phyloP scores from a whole-genome alignment of 2,113 vertebrate species.

The Microcebus murinus region DNA sequence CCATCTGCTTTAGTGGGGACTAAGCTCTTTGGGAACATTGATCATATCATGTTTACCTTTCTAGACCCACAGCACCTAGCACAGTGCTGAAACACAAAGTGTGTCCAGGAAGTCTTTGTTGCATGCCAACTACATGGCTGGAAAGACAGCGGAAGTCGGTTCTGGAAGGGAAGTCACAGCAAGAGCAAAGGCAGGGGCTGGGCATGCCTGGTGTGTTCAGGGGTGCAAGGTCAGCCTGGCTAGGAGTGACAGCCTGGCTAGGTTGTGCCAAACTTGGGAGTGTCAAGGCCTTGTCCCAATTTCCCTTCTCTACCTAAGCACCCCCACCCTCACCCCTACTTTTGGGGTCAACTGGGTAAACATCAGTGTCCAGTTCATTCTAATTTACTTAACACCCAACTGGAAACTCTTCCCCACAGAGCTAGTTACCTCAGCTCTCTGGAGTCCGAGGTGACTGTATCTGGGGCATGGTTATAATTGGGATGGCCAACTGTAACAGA shows the following conservation, averaged over 20 bases:
- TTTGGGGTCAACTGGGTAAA: neutral
- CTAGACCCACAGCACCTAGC: neutral
- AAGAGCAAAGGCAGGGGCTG: neutral
- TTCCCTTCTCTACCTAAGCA: neutral
- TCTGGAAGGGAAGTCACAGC: neutral
- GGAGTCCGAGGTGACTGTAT: conserved; percentile 1
- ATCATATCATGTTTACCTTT: neutral
- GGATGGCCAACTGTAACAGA: neutral
- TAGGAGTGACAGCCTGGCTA: no score
- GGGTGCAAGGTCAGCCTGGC: neutral
- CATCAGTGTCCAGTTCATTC: neutral
- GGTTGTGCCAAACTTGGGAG: neutral
- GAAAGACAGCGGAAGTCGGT: neutral
- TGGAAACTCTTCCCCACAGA: conserved; percentile 40
- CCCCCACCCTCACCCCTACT: neutral
- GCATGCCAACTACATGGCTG: neutral
- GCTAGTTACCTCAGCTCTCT: conserved; percentile 23
- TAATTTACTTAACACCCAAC: neutral
- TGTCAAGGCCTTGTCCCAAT: neutral
- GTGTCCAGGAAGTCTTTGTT: neutral
- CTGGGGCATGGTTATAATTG: conserved; percentile 32
- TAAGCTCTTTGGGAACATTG: neutral
- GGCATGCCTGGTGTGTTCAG: no score
- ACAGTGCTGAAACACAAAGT: neutral
- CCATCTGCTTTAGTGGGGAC: neutral